A percentile compares a stretch with the other conserved stretches of the same genome.
Evolutionary conservation across 2,797 vertebrate species (phyloP).

Genomic region (Gymnoscopelus microlampas): DNA sequence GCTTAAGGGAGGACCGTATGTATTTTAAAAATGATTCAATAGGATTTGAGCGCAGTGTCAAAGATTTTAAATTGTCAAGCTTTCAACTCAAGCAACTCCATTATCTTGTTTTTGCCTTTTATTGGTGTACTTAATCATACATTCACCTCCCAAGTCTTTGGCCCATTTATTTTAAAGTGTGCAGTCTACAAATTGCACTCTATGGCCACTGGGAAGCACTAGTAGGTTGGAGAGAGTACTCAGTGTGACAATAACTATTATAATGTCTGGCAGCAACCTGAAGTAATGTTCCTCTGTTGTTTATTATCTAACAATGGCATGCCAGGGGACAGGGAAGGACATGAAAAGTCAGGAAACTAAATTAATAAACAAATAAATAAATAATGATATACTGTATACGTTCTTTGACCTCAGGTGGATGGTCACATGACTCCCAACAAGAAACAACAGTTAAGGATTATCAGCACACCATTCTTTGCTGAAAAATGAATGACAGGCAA

Average conservation of each 20-base stretch:
- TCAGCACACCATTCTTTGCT: slow-evolving; percentile 29
- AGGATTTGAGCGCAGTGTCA: too few species aligned
- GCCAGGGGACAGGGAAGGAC: slow-evolving; percentile 69
- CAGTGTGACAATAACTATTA: slow-evolving; percentile 64
- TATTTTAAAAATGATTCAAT: too few species aligned
- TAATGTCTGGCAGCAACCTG: slow-evolving; percentile 74
- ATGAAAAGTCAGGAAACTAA: slow-evolving; percentile 63
- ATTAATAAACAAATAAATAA: too few species aligned
- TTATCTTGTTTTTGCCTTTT: slow-evolving; percentile 57
- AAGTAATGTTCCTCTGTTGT: slow-evolving; percentile 80
- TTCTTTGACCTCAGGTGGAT: slow-evolving; percentile 53
- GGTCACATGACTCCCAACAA: slow-evolving; percentile 40
- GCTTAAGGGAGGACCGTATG: too few species aligned
- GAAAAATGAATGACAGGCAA: slow-evolving; percentile 50
- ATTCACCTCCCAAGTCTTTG: slow-evolving; percentile 55
- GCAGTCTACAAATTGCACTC: slow-evolving; percentile 66
- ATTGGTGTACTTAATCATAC: slow-evolving; percentile 63
- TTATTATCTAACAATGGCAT: slow-evolving; percentile 75
- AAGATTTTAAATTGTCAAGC: background rate
- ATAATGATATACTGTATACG: too few species aligned
- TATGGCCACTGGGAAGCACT: slow-evolving; percentile 56
- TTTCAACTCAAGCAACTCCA: slow-evolving; percentile 23
- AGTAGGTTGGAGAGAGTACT: slow-evolving; percentile 48
- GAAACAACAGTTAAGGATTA: slow-evolving; percentile 52
- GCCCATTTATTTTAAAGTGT: background rate